Conservation (phyloP, 2,888 invertebrate species). For the Tachina grossa region DNA sequence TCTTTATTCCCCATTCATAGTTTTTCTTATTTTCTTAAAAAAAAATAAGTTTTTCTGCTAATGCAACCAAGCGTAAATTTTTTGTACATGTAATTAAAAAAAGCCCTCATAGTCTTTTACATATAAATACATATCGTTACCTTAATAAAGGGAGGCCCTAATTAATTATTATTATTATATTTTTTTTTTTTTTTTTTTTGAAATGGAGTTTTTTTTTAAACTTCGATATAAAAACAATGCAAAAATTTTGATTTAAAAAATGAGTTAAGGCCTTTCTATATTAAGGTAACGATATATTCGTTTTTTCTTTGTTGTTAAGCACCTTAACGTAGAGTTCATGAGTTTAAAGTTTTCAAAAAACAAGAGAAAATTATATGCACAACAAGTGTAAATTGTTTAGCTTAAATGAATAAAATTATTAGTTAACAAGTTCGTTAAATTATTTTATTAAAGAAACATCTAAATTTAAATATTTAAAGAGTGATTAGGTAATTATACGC, state of each 20-base stretch:
- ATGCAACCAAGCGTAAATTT: conserved; percentile 35
- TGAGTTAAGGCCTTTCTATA: too few relatives aligned
- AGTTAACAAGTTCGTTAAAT: conserved; percentile 49
- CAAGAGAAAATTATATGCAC: background rate
- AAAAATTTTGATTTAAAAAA: too few relatives aligned
- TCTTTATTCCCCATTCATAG: too few relatives aligned
- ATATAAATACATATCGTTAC: background rate
- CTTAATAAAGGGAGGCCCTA: background rate
- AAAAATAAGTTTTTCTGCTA: background rate
- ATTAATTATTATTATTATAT: too few relatives aligned
- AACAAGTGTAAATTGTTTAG: background rate
- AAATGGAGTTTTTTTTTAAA: too few relatives aligned
- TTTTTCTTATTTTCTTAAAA: too few relatives aligned
- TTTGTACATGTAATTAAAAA: background rate
- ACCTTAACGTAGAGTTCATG: conserved; percentile 36
- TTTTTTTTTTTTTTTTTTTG: too few relatives aligned
- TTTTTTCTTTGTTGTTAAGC: conserved; percentile 29
- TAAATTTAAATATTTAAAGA: conserved; percentile 6
- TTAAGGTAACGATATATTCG: background rate
- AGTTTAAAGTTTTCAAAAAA: conserved; percentile 21
- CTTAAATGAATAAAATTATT: background rate
- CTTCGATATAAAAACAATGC: too few relatives aligned
- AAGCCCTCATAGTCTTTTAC: background rate
- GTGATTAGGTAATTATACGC: background rate
- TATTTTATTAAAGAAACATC: background rate